These are phyloP conservation scores for Galaxea fascicularis DNA, from an alignment of 92 coral and sea anemone genomes.

Conservation along the genomic window DNA sequence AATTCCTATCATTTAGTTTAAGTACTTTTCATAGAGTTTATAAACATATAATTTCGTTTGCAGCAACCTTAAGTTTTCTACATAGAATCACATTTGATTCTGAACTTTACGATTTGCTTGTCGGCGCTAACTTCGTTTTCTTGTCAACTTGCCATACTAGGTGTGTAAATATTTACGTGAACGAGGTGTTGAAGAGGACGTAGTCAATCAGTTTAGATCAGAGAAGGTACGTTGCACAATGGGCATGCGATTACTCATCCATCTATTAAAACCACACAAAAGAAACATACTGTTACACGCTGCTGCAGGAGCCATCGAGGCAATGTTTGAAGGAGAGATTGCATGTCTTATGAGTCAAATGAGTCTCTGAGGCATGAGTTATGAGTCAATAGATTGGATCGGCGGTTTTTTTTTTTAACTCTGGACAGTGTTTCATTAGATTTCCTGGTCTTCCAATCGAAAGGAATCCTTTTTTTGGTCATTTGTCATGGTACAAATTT, in stretches of 20 bases:
- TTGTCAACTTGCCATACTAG: background rate
- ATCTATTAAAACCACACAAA: background rate
- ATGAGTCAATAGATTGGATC: too few species aligned
- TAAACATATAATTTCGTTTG: background rate
- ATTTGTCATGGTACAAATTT: too few species aligned
- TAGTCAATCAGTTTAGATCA: background rate
- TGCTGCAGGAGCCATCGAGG: too few species aligned
- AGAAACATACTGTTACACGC: background rate
- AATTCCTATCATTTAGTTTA: background rate
- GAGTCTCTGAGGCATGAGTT: too few species aligned
- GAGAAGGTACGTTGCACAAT: background rate
- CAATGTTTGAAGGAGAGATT: too few species aligned
- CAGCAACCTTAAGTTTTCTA: background rate
- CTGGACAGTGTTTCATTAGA: too few species aligned
- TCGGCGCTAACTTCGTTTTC: background rate
- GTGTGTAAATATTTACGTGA: conserved; percentile 10
- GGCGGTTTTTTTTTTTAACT: too few species aligned
- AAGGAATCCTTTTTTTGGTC: too few species aligned
- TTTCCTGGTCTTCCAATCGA: too few species aligned
- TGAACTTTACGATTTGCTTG: conserved; percentile 10
- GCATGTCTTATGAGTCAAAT: too few species aligned
- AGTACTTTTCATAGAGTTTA: background rate
- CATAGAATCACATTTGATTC: background rate
- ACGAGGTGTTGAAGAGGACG: conserved; percentile 4
- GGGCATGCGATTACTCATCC: background rate